Percentiles rank a stretch among this genome's conserved stretches.
These are phyloP conservation scores for Syrmaticus mikado DNA, from an alignment of 2,113 vertebrate genomes.

Conservation along the genomic window DNA sequence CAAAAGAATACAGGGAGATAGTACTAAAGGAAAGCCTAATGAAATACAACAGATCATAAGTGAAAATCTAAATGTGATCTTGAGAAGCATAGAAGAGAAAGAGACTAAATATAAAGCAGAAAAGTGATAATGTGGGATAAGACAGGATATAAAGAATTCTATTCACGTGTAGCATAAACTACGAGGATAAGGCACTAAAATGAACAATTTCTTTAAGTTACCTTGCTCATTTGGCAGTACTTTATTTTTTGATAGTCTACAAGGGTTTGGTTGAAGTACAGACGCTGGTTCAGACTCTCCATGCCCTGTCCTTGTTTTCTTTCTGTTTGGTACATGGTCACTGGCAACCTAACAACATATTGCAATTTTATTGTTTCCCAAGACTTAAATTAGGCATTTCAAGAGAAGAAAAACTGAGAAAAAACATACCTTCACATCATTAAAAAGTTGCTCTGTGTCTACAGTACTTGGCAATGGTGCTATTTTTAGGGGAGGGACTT, in stretches of 20 bases:
- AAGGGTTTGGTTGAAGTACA: slow-evolving; percentile 87
- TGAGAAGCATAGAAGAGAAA: not conserved
- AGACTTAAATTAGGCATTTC: slow-evolving; percentile 12
- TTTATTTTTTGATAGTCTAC: slow-evolving; percentile 74
- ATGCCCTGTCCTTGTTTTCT: slow-evolving; percentile 69
- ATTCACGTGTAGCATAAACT: not conserved
- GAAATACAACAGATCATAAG: not conserved
- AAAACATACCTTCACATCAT: slow-evolving; percentile 72
- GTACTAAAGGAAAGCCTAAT: not conserved
- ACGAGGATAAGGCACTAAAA: not conserved
- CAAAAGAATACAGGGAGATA: not conserved
- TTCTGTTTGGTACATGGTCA: slow-evolving; percentile 74
- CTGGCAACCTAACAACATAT: slow-evolving; percentile 72
- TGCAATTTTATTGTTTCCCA: slow-evolving; percentile 56
- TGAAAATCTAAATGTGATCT: not conserved
- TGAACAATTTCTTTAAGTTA: slow-evolving; percentile 43
- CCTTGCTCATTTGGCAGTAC: slow-evolving; percentile 73
- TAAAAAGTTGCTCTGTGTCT: slow-evolving; percentile 70
- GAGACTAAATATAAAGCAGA: not conserved
- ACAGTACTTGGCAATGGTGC: slow-evolving; percentile 33
- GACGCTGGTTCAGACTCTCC: slow-evolving; percentile 82
- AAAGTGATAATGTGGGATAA: not conserved
- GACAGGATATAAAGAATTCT: not conserved
- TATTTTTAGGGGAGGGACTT: slow-evolving; percentile 69
- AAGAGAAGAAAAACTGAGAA: not conserved